Conservation (phyloP, 64 coral and sea anemone species). For the Stylophora pistillata region DNA sequence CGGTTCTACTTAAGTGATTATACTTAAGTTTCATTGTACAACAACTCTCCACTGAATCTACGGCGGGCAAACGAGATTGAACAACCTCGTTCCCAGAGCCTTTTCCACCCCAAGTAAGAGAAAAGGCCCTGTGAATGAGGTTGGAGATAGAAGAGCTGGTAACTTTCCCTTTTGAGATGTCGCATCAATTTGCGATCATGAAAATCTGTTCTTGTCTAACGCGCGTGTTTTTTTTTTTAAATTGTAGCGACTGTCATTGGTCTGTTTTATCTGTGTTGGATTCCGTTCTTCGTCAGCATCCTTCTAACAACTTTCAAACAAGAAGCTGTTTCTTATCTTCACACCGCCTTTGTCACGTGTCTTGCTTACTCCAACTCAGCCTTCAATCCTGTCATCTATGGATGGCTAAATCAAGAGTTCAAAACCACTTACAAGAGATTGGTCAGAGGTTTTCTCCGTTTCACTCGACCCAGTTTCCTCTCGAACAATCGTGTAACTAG, state of each 20-base stretch:
- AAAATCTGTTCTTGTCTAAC: neutral
- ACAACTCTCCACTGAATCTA: too few relatives aligned
- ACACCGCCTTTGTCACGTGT: constrained; percentile 8
- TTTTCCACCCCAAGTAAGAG: too few relatives aligned
- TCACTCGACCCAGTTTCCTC: neutral
- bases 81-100: too few relatives aligned
- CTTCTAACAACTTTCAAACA: constrained; percentile 44
- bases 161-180: neutral
- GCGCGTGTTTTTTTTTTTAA: neutral
- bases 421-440: constrained; percentile 30
- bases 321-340: constrained; percentile 32
- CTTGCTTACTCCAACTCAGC: constrained; percentile 57
- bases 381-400: constrained; percentile 68
- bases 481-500: neutral
- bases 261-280: constrained; percentile 71
- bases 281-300: constrained; percentile 50
- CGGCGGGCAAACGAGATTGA: too few relatives aligned
- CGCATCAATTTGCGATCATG: neutral
- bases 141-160: too few relatives aligned
- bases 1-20: too few relatives aligned
- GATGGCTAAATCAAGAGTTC: constrained; percentile 61
- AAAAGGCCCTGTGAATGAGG: too few relatives aligned
- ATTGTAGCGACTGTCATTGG: constrained; percentile 53
- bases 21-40: too few relatives aligned
- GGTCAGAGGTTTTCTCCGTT: neutral